Base-by-base conservation (phyloP, 2,797 vertebrate genomes). In the Sorex maritimensis region DNA sequence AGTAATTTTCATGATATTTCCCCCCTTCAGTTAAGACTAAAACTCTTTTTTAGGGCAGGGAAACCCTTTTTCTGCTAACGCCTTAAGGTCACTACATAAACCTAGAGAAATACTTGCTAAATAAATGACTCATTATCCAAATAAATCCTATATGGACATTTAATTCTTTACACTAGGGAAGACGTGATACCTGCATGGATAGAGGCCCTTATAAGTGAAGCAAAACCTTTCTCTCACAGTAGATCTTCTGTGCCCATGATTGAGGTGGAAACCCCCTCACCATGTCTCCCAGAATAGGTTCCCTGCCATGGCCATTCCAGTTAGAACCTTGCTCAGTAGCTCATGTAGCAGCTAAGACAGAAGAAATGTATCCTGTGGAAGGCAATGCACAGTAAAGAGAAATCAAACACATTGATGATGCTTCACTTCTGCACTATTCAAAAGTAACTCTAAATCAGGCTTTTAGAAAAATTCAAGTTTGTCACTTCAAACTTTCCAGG, bases 391-490 rank as follows among this genome's bases (percentile, higher is more conserved):
- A 38, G 78, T 10, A 82, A 68, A 58, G 81, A 68, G 17, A 72
- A 88, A 10, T 2, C 73, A 82, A 91, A 82, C 49, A 84, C 34
- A 58, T 21, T 84, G 73, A 89, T 84, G 55, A 89, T 84, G 55
- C 30, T 69, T 78, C 15, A 85, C 38, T 84, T 61, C 7, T 5
- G 26, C 7, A n/a, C 55, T 63, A 78, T 24, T 81, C n/a, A 81
- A 84, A 92, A 69, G 17, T 78, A 85, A 91, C 26, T 88, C 34
- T 49, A 74, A 82, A 74, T 86, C 30, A 85, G 28, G 77, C 34
- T 78, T 77, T 19, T 10, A 49, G 21, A 68, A 91, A 95, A 94
- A 82, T 24, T 88, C 17, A 72, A 88, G 28, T 61, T 81, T 77
- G 52, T 74, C 4, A 85, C 12, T 74, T 78, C 38, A 34, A 81